Conservation (phyloP, 2,797 vertebrate species). For the Sebastes elongatus region DNA sequence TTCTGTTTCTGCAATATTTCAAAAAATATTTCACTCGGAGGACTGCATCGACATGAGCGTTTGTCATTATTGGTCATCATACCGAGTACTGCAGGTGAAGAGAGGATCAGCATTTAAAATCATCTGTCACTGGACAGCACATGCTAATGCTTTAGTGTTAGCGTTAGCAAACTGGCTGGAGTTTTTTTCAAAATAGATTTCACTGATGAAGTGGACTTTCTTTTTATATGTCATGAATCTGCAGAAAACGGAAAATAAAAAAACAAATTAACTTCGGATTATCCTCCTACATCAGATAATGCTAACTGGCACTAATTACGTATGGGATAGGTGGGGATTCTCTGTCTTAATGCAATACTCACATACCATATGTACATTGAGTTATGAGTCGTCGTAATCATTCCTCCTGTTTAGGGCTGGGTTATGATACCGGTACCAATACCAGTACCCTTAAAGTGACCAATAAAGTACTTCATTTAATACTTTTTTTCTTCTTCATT, state of each 20-base stretch:
- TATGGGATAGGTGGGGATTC: not conserved
- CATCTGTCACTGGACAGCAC: not conserved
- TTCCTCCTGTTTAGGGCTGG: not conserved
- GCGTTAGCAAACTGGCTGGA: not conserved
- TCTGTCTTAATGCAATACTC: not conserved
- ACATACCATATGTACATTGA: not conserved
- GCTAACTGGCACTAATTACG: not conserved
- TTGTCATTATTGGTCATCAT: slow-evolving; percentile 7
- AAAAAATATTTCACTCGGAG: slow-evolving; percentile 22
- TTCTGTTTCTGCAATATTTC: slow-evolving; percentile 34
- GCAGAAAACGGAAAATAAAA: not conserved
- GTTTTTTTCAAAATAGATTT: not conserved
- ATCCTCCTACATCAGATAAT: not conserved
- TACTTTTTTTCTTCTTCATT: no score
- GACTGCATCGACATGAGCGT: slow-evolving; percentile 18
- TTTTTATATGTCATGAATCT: not conserved
- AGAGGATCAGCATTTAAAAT: slow-evolving; percentile 5
- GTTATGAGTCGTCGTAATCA: not conserved
- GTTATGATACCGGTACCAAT: not conserved
- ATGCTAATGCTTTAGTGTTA: slow-evolving; percentile 4
- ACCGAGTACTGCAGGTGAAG: not conserved
- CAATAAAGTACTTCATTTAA: no score
- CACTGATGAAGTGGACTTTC: not conserved
- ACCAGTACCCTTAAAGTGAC: not conserved
- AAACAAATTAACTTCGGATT: not conserved